Percentiles rank a stretch among this genome's conserved stretches.
Evolutionary conservation across 2,113 vertebrate species (phyloP).

Genomic region (Ibidorhyncha struthersii): DNA sequence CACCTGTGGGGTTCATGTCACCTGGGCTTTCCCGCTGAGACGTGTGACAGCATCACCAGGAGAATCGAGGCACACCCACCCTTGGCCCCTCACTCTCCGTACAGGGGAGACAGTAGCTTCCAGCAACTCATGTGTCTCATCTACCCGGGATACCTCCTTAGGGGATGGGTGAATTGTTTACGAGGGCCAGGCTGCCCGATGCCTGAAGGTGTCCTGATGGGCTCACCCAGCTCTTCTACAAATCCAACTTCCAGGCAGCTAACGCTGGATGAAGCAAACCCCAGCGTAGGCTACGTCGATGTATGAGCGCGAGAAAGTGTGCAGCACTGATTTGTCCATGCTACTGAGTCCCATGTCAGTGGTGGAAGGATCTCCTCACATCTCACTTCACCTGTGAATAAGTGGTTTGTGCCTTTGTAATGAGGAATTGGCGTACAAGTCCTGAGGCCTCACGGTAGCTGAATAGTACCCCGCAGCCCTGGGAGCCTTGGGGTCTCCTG

Average conservation of each 20-base stretch:
- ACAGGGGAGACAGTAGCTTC: background rate
- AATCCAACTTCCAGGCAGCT: background rate
- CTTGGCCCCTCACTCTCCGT: background rate
- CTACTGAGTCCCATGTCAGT: background rate
- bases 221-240: background rate
- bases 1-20: background rate
- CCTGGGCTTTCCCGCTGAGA: background rate
- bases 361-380: background rate
- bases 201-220: rapidly evolving
- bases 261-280: background rate
- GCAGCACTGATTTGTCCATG: background rate
- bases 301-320: background rate
- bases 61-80: rapidly evolving
- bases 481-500: background rate
- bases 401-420: background rate
- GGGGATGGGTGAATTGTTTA: background rate
- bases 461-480: background rate
- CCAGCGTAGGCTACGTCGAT: rapidly evolving
- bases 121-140: background rate
- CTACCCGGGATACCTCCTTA: background rate
- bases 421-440: background rate
- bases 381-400: background rate
- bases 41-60: rapidly evolving
- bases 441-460: background rate
- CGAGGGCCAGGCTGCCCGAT: rapidly evolving